Evolutionary conservation across 2,113 vertebrate species (phyloP).

Genomic region (Deroptyus accipitrinus): DNA sequence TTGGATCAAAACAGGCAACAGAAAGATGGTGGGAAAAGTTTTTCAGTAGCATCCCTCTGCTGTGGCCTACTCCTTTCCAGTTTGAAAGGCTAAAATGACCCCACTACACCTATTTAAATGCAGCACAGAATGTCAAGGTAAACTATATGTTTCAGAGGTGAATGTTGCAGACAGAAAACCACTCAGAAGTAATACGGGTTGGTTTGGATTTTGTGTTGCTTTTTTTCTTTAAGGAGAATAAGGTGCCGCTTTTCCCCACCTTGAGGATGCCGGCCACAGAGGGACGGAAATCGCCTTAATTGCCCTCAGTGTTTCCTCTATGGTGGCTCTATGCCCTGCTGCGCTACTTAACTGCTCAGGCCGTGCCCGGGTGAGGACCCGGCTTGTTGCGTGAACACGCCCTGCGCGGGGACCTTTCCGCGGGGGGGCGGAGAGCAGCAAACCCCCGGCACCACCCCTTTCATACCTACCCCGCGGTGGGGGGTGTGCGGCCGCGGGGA

Average conservation of each 20-base stretch:
- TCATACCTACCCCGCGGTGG: too few species aligned
- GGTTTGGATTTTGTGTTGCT: not conserved
- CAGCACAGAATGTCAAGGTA: accelerated
- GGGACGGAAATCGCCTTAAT: not conserved
- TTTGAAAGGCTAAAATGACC: not conserved
- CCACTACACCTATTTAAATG: accelerated
- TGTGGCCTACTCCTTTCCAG: not conserved
- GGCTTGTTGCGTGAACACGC: too few species aligned
- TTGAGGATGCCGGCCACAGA: not conserved
- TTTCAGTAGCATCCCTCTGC: not conserved
- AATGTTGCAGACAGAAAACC: not conserved
- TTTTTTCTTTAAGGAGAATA: not conserved
- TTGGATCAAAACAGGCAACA: not conserved
- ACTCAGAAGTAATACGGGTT: not conserved
- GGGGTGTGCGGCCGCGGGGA: slow-evolving; percentile 59
- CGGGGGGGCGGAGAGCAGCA: not conserved
- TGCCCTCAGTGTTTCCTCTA: not conserved
- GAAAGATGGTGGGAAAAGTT: not conserved
- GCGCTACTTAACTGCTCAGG: not conserved
- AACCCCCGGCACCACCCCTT: slow-evolving; percentile 44
- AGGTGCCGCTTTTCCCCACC: not conserved
- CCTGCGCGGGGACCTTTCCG: not conserved
- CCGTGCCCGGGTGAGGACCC: too few species aligned
- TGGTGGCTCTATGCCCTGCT: not conserved
- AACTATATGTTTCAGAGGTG: accelerated